Conservation (phyloP, 2,113 vertebrate species). For the Ameiurus melas region DNA sequence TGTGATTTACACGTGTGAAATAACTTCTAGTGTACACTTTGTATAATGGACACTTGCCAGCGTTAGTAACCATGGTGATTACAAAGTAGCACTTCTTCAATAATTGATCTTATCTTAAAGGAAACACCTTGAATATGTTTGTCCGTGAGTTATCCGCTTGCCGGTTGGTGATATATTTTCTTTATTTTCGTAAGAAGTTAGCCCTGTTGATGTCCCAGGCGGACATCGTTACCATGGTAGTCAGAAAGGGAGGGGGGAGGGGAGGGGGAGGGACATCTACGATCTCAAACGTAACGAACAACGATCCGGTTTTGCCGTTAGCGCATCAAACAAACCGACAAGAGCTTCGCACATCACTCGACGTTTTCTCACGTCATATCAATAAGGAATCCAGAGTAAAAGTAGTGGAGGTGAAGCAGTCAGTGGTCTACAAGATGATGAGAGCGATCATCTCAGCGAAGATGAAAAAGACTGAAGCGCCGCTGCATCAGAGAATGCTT, state of each 20-base stretch:
- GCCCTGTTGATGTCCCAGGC: no score
- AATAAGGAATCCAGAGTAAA: neutral
- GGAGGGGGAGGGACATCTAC: neutral
- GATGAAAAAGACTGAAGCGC: neutral
- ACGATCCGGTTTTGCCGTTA: neutral
- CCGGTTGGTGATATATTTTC: neutral
- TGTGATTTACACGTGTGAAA: neutral
- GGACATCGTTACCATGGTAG: neutral
- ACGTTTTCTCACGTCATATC: neutral
- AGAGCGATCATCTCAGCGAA: neutral
- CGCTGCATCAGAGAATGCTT: neutral
- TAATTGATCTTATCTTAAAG: neutral
- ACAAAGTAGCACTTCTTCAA: neutral
- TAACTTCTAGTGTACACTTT: neutral
- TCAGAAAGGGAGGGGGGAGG: no score
- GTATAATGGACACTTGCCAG: neutral
- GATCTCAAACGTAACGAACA: neutral
- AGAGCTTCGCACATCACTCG: neutral
- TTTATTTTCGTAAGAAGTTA: no score
- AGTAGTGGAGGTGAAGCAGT: neutral
- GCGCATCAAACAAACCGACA: neutral
- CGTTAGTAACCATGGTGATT: neutral
- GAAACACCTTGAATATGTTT: neutral
- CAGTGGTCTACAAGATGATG: neutral
- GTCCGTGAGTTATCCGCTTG: no score